Evolutionary conservation across 2,113 vertebrate species (phyloP), one percentile per base, ranked within the genome.

Genomic region (Neomonachus schauinslandi): DNA sequence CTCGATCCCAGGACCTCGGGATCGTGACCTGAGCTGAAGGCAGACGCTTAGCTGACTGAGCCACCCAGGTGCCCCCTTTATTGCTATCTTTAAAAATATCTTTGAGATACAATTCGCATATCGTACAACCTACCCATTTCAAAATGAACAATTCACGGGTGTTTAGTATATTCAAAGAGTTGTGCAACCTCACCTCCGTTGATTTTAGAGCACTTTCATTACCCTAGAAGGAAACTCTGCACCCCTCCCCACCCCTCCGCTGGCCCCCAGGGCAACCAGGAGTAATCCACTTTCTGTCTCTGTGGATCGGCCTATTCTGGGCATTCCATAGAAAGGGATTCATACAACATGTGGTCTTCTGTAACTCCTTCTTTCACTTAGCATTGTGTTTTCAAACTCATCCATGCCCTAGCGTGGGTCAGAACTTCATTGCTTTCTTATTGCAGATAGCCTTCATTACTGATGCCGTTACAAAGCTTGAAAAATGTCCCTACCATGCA

Each of bases 371-470:
- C 59, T 76, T 88, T 80, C 2, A 22, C 22, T 74, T 33, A 81
- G 83, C 9, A 9, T n/a, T n/a, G 42, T 55, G 59, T 55, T 92
- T 77, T 69, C 59, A 31, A 77, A 65, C 77, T 61, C 18, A 69
- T 15, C 4, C 4, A 0, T 3, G 91, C 39, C 42, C 33, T 5
- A 13, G 28, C 18, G 18, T 4, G 7, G 11, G 14, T 36, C 36
- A 63, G 61, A 18, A 39, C 31, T 39, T 72, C 7, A 0, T 55
- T 82, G 46, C 55, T 26, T 89, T 93, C 71, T 28, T 65, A 31
- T 87, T 89, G 61, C 42, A 42, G 81, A 72, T 9, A 36, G 39
- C 10, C 10, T 93, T 89, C 31, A 49, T 49, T 53, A 90, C 18
- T 0, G 5, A 71, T 13, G 10, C 26, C 49, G 36, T 19, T 49